Conservation (phyloP, 2,888 invertebrate species). For the Pachymerium ferrugineum region DNA sequence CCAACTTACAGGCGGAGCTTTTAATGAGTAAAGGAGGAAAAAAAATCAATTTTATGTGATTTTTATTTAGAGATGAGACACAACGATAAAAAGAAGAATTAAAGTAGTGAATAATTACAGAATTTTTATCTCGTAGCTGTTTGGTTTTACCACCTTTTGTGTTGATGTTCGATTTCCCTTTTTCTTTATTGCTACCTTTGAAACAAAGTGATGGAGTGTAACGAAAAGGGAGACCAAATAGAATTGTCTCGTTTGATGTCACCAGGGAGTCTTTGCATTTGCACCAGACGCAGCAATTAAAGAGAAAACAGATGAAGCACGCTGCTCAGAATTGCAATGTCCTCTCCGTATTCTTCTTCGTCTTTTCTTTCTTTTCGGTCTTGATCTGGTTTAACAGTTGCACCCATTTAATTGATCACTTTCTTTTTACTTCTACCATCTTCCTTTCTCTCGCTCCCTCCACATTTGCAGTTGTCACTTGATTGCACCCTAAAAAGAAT, state of each 20-base stretch:
- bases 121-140: neutral
- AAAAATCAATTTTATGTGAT: too few relatives aligned
- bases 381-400: too few relatives aligned
- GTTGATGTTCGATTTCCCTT: neutral
- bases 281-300: constrained; percentile 1
- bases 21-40: too few relatives aligned
- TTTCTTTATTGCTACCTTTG: constrained; percentile 3
- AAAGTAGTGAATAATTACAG: neutral
- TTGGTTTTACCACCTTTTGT: neutral
- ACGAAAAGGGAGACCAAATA: constrained; percentile 5
- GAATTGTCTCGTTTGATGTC: constrained; percentile 18
- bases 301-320: constrained; percentile 15
- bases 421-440: neutral
- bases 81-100: neutral
- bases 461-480: neutral
- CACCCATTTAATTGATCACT: neutral
- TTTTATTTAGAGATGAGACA: too few relatives aligned
- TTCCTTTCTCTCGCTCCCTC: neutral
- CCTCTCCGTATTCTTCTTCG: neutral
- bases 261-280: constrained; percentile 9
- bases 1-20: too few relatives aligned
- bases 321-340: neutral
- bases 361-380: neutral
- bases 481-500: neutral
- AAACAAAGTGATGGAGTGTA: constrained; percentile 10